Evolutionary conservation across 92 coral and sea anemone species (phyloP).

Genomic region (Micromussa lordhowensis): DNA sequence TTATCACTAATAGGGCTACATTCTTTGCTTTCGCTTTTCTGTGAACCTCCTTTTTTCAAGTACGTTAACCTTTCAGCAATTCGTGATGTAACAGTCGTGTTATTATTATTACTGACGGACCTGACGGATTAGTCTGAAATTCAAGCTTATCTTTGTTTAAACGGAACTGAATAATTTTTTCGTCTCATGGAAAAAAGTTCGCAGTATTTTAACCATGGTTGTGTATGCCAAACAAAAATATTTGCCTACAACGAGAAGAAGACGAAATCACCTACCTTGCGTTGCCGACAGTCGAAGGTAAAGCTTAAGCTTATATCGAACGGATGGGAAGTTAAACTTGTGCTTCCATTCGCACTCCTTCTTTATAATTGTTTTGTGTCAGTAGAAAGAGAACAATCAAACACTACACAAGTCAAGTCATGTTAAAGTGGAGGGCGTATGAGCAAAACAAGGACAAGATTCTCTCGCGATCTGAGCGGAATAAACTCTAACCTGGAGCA

Average conservation of each 20-base stretch:
- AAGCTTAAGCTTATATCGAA: neutral
- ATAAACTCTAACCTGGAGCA: neutral
- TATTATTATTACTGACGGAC: neutral
- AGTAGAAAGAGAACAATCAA: slow-evolving; percentile 1
- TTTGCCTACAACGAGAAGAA: slow-evolving; percentile 2
- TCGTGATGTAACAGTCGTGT: neutral
- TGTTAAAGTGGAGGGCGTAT: neutral
- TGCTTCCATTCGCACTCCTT: neutral
- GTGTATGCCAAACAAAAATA: slow-evolving; percentile 40
- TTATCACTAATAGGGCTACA: neutral
- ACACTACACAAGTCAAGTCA: neutral
- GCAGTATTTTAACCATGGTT: slow-evolving; percentile 1
- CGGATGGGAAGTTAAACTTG: neutral
- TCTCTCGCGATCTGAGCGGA: neutral
- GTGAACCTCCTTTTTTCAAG: neutral
- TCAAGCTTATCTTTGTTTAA: neutral
- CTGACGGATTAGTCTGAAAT: neutral
- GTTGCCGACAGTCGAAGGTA: neutral
- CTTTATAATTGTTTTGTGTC: neutral
- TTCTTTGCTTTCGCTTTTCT: neutral
- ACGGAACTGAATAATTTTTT: neutral
- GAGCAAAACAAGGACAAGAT: neutral
- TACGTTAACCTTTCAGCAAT: neutral
- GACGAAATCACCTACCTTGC: neutral
- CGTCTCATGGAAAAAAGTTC: neutral